Conservation (phyloP, 1,140 invertebrate species). For the Zaprionus lachaisei region DNA sequence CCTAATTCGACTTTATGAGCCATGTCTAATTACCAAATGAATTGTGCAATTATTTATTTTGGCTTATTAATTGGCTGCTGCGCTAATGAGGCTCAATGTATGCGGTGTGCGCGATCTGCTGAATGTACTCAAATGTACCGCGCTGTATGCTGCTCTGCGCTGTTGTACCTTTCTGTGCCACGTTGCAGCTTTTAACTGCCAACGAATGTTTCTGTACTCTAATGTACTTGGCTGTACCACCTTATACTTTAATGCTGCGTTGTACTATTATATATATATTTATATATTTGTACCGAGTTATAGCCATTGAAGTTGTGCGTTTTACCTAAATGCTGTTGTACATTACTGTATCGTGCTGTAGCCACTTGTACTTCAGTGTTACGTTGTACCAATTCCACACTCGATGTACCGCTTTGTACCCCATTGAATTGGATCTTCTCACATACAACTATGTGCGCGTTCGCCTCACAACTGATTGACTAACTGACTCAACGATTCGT, state of each 20-base stretch:
- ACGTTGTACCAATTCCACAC: too few relatives aligned
- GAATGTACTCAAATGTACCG: neutral
- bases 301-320: neutral
- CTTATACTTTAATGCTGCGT: neutral
- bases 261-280: neutral
- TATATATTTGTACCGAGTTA: too few relatives aligned
- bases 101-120: neutral
- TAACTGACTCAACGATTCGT: neutral
- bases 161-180: too few relatives aligned
- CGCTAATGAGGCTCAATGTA: conserved; percentile 71
- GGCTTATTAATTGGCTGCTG: conserved; percentile 79
- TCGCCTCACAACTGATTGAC: neutral
- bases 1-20: conserved; percentile 81
- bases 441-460: neutral
- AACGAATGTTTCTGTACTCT: too few relatives aligned
- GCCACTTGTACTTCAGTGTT: too few relatives aligned
- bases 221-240: neutral
- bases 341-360: too few relatives aligned
- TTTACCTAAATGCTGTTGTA: too few relatives aligned
- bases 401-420: neutral
- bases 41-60: conserved; percentile 84
- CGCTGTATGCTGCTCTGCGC: neutral
- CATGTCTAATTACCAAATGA: conserved; percentile 83
- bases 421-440: neutral
- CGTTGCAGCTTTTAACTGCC: too few relatives aligned